A percentile compares a stretch with the other conserved stretches of the same genome.
phyloP scores from a whole-genome alignment of 2,888 invertebrate genomes.

The Busseola fusca region DNA sequence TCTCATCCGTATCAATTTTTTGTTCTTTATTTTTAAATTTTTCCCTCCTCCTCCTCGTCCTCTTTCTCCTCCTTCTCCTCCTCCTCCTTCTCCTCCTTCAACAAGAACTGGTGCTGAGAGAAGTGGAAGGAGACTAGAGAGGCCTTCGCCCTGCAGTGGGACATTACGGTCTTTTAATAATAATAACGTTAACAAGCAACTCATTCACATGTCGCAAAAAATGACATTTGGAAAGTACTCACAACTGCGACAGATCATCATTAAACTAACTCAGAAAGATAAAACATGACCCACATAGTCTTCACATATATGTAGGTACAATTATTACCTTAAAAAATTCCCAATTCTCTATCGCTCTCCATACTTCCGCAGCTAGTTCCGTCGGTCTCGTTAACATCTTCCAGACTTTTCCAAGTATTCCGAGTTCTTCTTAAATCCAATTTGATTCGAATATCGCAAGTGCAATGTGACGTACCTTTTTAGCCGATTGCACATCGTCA shows the following conservation, averaged over 20 bases:
- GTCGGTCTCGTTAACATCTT: slow-evolving; percentile 20
- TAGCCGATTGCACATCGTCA: slow-evolving; percentile 40
- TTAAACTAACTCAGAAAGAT: neutral
- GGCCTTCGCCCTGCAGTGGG: too few relatives aligned
- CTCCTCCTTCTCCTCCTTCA: too few relatives aligned
- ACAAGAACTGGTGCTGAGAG: too few relatives aligned
- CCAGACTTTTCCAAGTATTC: slow-evolving; percentile 7
- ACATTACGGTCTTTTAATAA: too few relatives aligned
- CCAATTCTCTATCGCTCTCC: neutral
- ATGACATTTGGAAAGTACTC: too few relatives aligned
- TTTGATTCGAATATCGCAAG: slow-evolving; percentile 50
- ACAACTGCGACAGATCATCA: neutral
- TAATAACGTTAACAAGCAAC: too few relatives aligned
- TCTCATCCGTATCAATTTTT: too few relatives aligned
- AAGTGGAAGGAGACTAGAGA: too few relatives aligned
- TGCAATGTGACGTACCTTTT: slow-evolving; percentile 46
- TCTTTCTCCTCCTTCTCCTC: too few relatives aligned
- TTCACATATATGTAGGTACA: too few relatives aligned
- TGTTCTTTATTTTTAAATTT: neutral
- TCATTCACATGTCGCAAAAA: too few relatives aligned
- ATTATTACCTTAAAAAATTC: neutral
- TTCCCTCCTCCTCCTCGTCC: too few relatives aligned
- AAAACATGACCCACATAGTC: neutral
- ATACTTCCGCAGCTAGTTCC: slow-evolving; percentile 6
- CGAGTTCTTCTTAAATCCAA: slow-evolving; percentile 24